phyloP scores from a whole-genome alignment of 2,113 vertebrate genomes.

The Ammodramus savannarum region DNA sequence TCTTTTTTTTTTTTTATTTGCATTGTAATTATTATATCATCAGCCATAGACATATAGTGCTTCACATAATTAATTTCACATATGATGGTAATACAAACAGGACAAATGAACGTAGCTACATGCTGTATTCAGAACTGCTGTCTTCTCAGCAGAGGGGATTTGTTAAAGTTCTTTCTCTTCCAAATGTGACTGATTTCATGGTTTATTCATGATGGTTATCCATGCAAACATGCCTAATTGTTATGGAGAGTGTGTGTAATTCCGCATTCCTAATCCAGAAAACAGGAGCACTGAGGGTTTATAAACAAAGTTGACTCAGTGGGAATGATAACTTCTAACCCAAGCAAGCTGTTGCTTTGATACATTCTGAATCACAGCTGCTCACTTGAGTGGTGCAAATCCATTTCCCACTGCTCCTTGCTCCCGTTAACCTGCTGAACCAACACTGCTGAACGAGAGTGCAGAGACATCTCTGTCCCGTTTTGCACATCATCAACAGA shows the following conservation, averaged over 20 bases:
- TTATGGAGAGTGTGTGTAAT: not conserved
- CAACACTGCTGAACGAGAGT: not conserved
- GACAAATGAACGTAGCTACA: not conserved
- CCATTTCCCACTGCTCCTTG: not conserved
- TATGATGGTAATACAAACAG: not conserved
- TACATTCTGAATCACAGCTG: not conserved
- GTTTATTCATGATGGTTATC: constrained; percentile 21
- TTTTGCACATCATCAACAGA: not conserved
- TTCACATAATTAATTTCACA: not conserved
- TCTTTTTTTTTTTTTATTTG: not conserved
- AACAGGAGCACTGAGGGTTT: not conserved
- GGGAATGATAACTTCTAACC: not conserved
- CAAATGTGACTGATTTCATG: constrained; percentile 14
- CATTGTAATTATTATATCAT: not conserved
- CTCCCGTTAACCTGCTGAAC: not conserved
- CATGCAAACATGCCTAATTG: not conserved
- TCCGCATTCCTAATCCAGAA: not conserved
- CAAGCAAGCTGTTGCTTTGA: not conserved
- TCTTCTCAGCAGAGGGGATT: constrained; percentile 1
- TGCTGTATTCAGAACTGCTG: not conserved
- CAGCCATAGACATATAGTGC: not conserved
- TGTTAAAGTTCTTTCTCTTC: not conserved
- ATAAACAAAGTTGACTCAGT: not conserved
- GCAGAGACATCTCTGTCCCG: not conserved
- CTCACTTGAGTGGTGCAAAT: not conserved